Conservation (phyloP, 1,140 invertebrate genomes). For the Cyphomyrmex costatus region DNA sequence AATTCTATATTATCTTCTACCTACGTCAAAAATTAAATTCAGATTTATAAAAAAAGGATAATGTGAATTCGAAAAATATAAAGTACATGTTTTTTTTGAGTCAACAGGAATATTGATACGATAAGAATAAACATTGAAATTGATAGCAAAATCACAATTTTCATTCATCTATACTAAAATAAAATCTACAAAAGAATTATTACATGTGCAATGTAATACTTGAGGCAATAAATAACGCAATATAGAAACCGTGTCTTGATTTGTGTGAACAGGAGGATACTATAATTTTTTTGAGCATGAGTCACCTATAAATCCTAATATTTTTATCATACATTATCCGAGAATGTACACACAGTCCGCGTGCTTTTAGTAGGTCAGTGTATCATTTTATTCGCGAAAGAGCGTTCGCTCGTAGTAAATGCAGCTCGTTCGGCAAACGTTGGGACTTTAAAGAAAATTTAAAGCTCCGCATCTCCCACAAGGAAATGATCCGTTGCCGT, state of each 20-base stretch:
- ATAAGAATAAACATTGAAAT: background rate
- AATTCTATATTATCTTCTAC: background rate
- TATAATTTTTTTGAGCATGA: slow-evolving; percentile 11
- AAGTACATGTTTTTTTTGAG: background rate
- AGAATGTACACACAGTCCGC: slow-evolving; percentile 31
- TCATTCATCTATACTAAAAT: slow-evolving; percentile 3
- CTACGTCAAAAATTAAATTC: background rate
- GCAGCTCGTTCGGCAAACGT: slow-evolving; percentile 35
- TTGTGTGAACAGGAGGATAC: slow-evolving; percentile 16
- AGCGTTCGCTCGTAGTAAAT: slow-evolving; percentile 42
- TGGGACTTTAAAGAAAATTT: slow-evolving; percentile 55
- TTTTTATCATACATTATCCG: slow-evolving; percentile 55
- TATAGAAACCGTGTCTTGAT: background rate
- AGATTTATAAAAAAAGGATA: background rate
- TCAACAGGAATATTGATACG: background rate
- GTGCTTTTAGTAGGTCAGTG: slow-evolving; percentile 56
- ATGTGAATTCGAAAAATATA: background rate
- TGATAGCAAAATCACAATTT: background rate
- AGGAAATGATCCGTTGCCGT: slow-evolving; percentile 56
- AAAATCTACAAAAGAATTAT: background rate
- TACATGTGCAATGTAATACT: slow-evolving; percentile 9
- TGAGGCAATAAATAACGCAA: slow-evolving; percentile 26
- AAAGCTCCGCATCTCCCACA: slow-evolving; percentile 30
- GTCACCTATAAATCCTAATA: slow-evolving; percentile 46
- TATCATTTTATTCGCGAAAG: slow-evolving; percentile 60